phyloP scores from a whole-genome alignment of 2,113 vertebrate species.

The Entomyzon cyanotis region DNA sequence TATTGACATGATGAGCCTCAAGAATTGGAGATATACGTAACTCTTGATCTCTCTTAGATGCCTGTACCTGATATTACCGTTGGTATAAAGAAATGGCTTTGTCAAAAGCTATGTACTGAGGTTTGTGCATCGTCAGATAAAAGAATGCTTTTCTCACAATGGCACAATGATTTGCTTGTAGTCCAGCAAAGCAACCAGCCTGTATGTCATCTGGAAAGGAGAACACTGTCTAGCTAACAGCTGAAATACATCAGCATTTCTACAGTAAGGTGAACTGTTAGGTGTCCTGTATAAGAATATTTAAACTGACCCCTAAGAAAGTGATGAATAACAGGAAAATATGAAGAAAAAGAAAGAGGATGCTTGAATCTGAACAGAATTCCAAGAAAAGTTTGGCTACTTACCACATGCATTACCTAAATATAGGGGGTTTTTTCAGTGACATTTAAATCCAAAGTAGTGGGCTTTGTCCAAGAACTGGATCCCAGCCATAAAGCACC shows the following conservation, averaged over 20 bases:
- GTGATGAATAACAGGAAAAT: background rate
- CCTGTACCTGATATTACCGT: background rate
- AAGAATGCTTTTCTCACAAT: background rate
- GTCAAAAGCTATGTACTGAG: background rate
- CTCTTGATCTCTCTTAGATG: background rate
- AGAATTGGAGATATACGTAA: background rate
- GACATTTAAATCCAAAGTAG: background rate
- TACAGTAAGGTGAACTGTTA: background rate
- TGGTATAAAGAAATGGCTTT: background rate
- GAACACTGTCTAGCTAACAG: background rate
- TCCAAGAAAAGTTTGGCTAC: background rate
- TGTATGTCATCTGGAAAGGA: background rate
- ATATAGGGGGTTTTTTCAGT: background rate
- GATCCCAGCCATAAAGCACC: background rate
- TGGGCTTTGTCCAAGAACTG: background rate
- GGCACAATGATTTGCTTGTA: background rate
- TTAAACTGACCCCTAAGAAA: background rate
- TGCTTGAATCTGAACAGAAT: background rate
- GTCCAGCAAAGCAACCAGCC: background rate
- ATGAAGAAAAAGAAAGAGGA: background rate
- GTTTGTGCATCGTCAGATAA: background rate
- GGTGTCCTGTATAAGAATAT: background rate
- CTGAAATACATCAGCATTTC: background rate
- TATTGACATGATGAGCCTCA: background rate
- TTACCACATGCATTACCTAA: background rate